Evolutionary conservation across 1,140 invertebrate genomes (phyloP), one percentile per base, ranked within the genome.

Genomic region (Penaeus chinensis): DNA sequence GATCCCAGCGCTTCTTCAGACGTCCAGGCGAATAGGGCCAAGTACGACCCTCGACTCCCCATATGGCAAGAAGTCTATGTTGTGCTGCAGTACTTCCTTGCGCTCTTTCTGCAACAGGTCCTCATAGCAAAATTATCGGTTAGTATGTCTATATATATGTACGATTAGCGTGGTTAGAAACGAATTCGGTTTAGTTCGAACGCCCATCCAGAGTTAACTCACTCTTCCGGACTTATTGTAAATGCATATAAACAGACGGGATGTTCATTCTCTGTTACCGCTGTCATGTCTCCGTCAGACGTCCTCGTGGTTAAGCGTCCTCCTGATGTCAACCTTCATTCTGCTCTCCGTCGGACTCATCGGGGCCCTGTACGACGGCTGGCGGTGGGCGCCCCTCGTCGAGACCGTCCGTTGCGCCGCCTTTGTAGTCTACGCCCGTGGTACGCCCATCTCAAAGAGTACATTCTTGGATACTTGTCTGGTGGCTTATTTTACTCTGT

Each of bases 41-140:
- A 95, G 91, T 96, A 95, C 91, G 93, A 96, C 91, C 94, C 95
- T 0, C 90, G 92, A 82, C 91, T 96, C n/a, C 94, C 95, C 0
- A 69, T 91, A 0, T 96, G 95, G 95, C 94, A 94, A 90, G 95
- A 94, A 88, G 61, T 94, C 0, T 97, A 97, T 90, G 92, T 96
- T 16, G 91, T 94, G 13, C 61, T 95, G 0, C 96, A 97, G 91
- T 96, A 96, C 91, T 91, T 93, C 54, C 91, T 95, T 1, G 93
- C 95, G 0, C 90, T 96, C 19, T 19, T 87, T 1, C 16, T 87
- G 27, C 85, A 87, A 13, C 85, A 87, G 27, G 32, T 27, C 37
- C 78, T 42, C 47, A 87, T 86, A n/a, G 24, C 76, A 18, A 80
- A 89, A 63, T 19, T 82, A 13, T 27, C 37, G n/a, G 74, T 87